Conservation (phyloP, 2,797 vertebrate genomes). For the Urocyon cinereoargenteus region DNA sequence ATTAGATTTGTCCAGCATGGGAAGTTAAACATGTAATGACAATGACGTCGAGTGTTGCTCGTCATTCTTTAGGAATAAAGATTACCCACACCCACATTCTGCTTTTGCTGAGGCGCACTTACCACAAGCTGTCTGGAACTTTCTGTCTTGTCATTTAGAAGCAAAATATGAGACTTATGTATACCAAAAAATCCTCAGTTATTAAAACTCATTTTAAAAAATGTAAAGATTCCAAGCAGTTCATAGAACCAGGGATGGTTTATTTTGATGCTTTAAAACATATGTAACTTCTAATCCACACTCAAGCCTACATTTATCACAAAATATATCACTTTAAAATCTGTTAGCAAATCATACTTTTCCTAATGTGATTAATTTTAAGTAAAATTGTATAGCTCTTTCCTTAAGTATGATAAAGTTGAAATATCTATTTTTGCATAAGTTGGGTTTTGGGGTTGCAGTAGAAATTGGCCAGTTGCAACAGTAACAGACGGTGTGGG, state of each 20-base stretch:
- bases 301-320: background rate
- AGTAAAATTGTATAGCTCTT: background rate
- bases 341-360: background rate
- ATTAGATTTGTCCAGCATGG: background rate
- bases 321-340: background rate
- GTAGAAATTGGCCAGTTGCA: background rate
- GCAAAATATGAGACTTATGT: background rate
- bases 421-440: background rate
- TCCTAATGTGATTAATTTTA: background rate
- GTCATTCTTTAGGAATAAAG: background rate
- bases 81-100: fast-evolving
- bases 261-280: background rate
- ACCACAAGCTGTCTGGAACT: background rate
- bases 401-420: background rate
- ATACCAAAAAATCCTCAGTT: background rate
- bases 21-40: background rate
- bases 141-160: background rate
- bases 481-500: too few species aligned
- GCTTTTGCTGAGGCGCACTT: background rate
- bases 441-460: background rate
- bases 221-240: background rate
- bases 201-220: background rate
- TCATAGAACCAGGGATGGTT: background rate
- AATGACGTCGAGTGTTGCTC: too few species aligned
- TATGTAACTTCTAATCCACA: background rate